A percentile compares a stretch with the other conserved stretches of the same genome.
Conservation (phyloP, 1,140 invertebrate genomes). For the Paraescarpia echinospica region DNA sequence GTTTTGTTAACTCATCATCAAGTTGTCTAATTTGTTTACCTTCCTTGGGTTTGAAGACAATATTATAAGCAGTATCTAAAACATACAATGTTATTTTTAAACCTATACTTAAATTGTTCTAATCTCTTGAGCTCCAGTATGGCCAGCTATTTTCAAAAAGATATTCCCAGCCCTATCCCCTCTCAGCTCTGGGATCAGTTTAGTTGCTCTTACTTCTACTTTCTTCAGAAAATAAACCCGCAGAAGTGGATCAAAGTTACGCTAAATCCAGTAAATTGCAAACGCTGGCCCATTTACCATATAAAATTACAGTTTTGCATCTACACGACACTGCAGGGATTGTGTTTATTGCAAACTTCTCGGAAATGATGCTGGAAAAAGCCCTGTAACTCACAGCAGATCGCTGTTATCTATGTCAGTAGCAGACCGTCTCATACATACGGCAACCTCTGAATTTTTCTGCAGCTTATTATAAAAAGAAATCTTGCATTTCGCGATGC, state of each 20-base stretch:
- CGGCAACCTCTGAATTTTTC: neutral
- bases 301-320: neutral
- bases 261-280: neutral
- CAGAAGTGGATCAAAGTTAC: neutral
- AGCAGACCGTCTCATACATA: neutral
- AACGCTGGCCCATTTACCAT: neutral
- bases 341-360: neutral
- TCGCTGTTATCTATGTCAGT: neutral
- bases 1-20: no score
- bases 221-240: neutral
- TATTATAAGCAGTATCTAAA: neutral
- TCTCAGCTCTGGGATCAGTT: neutral
- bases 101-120: neutral
- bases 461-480: neutral
- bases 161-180: neutral
- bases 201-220: neutral
- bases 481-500: neutral
- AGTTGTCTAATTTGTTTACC: no score
- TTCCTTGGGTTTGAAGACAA: no score
- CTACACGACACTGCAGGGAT: neutral
- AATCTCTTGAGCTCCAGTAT: neutral
- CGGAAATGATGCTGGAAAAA: neutral
- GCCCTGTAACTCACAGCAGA: neutral
- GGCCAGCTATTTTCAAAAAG: neutral
- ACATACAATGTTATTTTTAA: neutral